A percentile compares a stretch with the other conserved stretches of the same genome.
Evolutionary conservation across 2,888 invertebrate genomes (phyloP).

Genomic region (Clusia tigrina): DNA sequence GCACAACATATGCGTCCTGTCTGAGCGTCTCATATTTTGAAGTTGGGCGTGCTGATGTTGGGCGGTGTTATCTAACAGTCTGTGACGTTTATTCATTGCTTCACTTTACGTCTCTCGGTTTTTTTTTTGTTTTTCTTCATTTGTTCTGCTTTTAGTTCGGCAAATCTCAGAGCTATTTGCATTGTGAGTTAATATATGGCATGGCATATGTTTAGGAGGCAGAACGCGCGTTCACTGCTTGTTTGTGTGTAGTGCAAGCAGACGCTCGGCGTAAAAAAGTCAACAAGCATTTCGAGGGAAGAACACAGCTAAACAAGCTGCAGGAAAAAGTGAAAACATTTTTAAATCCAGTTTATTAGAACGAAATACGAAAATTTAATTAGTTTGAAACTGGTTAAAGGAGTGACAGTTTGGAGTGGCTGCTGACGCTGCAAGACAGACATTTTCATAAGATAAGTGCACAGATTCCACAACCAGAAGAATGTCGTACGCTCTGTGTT

Average conservation of each 20-base stretch:
- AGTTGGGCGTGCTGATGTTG: not conserved
- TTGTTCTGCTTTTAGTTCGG: not conserved
- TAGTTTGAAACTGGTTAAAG: no score
- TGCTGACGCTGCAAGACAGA: no score
- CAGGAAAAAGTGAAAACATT: no score
- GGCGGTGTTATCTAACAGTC: conserved; percentile 1
- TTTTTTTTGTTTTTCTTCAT: not conserved
- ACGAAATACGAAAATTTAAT: no score
- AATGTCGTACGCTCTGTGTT: no score
- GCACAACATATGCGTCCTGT: not conserved
- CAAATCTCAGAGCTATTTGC: conserved; percentile 23
- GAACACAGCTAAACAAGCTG: no score
- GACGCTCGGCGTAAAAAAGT: no score
- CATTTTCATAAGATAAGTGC: no score
- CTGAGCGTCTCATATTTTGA: not conserved
- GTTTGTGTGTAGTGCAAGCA: not conserved
- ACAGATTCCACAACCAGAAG: no score
- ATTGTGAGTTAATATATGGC: conserved; percentile 21
- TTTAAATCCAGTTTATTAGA: no score
- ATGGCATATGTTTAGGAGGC: not conserved
- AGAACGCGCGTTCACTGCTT: not conserved
- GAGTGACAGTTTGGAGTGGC: no score
- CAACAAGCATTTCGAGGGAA: no score
- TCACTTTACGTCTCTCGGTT: not conserved
- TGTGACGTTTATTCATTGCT: conserved; percentile 1